Evolutionary conservation across 2,888 invertebrate genomes (phyloP), one percentile per base, ranked within the genome.

Genomic region (Eristalinus sepulchralis): DNA sequence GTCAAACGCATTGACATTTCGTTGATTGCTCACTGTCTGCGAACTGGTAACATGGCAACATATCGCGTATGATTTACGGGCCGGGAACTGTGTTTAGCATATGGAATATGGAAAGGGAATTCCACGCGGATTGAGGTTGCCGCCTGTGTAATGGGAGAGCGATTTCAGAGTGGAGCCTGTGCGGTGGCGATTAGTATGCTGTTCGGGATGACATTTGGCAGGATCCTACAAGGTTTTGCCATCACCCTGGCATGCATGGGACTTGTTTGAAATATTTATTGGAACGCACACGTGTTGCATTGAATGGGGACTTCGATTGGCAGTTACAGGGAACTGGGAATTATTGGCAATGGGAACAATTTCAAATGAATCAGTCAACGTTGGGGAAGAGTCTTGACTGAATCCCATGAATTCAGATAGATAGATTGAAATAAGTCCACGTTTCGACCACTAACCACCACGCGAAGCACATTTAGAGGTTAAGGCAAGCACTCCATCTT

Each of bases 11-110:
- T 64, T 77, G 82, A 85, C 82, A 82, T 85, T 63, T 77, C 60
- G 84, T 73, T 84, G 84, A 84, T 67, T 81, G 85, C 73, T 73
- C 68, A 39, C 73, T 82, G 85, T 82, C 85, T 82, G 77, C 77
- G 70, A 72, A 78, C 60, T 78, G 36, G 71, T 68, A 57, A 73
- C 72, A 77, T 80, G 27, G 27, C 27, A 27, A 5, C 27, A 59
- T 59, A 22, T 11, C 59, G 2, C 39, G 27, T 59, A 83, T 85
- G 77, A 85, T 82, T 85, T 85, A 85, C 82, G 63, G 73, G 77
- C 70, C 85, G 85, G 85, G 85, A 85, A 81, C 68, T 82, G 60
- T 80, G 84, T 67, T 81, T 57, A 68, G 70, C 84, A 81, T 81
- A 72, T n/a, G 39, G 31, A 53, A 53, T 81, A 85, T 81, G 64